phyloP scores from a whole-genome alignment of 2,888 invertebrate genomes.

The Tenthredo scrophulariae region DNA sequence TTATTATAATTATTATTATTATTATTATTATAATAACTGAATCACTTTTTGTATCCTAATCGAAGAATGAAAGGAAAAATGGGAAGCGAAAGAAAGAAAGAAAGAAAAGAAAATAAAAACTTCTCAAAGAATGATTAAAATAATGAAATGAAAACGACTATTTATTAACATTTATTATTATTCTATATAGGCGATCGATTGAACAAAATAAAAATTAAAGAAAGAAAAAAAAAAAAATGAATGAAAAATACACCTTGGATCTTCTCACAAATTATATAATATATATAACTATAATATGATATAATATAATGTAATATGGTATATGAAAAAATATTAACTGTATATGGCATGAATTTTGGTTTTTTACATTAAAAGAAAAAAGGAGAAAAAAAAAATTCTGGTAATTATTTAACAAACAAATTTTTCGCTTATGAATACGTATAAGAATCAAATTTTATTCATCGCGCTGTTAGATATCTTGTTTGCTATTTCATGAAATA shows the following conservation, averaged over 20 bases:
- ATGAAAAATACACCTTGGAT: too few species aligned
- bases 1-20: background rate
- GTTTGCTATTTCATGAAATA: background rate
- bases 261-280: background rate
- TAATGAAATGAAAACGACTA: background rate
- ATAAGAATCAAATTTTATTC: background rate
- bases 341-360: slow-evolving; percentile 10
- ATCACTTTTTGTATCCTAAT: slow-evolving; percentile 51
- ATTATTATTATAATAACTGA: background rate
- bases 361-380: background rate
- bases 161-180: slow-evolving; percentile 14
- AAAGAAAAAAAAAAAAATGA: background rate
- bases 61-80: background rate
- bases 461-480: background rate
- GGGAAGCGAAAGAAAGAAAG: background rate
- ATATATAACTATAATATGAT: background rate
- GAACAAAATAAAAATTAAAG: too few species aligned
- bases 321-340: background rate
- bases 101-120: background rate
- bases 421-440: background rate
- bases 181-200: background rate
- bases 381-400: background rate
- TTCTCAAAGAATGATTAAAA: background rate
- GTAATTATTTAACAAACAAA: background rate
- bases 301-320: background rate